These are phyloP conservation scores for Asobara japonica DNA, from an alignment of 1,140 invertebrate species.

Conservation along the genomic window DNA sequence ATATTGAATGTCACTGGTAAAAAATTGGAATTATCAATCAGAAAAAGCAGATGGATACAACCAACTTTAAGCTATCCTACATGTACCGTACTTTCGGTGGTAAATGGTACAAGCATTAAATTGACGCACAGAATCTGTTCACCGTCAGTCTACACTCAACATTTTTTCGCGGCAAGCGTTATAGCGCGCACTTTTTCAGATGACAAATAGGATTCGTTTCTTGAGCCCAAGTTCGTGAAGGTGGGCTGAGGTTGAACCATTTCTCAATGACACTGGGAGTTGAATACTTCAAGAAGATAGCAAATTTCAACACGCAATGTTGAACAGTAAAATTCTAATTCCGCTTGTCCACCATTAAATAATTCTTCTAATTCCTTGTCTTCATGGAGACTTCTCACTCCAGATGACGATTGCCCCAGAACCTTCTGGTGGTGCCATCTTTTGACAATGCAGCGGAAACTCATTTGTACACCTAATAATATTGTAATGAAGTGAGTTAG, in stretches of 20 bases:
- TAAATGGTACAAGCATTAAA: neutral
- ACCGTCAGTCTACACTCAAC: neutral
- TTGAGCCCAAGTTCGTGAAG: conserved; percentile 50
- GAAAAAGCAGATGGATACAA: too few species aligned
- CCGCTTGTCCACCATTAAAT: too few species aligned
- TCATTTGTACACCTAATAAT: too few species aligned
- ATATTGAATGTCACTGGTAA: too few species aligned
- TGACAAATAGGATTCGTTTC: conserved; percentile 52
- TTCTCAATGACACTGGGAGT: conserved; percentile 54
- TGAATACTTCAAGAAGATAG: conserved; percentile 50
- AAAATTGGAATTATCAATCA: too few species aligned
- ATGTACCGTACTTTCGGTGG: neutral
- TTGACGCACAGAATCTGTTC: neutral
- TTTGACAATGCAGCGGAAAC: too few species aligned
- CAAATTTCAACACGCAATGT: conserved; percentile 50
- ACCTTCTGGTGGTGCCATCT: too few species aligned
- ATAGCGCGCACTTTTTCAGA: conserved; percentile 39
- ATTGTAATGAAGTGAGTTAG: too few species aligned
- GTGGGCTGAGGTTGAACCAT: conserved; percentile 50
- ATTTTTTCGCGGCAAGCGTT: conserved; percentile 24
- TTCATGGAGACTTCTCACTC: neutral
- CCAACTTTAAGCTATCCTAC: too few species aligned
- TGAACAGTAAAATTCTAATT: too few species aligned
- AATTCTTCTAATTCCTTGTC: neutral
- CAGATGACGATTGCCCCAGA: too few species aligned